Conservation (phyloP, 2,113 vertebrate genomes). For the Rhabdornis inornatus region DNA sequence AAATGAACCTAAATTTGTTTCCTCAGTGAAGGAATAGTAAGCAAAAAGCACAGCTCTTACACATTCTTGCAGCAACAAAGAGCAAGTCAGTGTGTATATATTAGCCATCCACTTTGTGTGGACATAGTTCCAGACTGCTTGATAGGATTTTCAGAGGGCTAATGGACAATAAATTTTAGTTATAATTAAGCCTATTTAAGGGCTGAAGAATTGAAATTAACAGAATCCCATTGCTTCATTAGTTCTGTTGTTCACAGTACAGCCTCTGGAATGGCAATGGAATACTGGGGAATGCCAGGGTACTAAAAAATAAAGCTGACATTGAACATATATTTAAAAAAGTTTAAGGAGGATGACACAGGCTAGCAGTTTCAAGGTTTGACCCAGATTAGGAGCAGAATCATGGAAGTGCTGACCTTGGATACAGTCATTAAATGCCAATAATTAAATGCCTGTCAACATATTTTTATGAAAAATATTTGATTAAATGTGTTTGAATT, state of each 20-base stretch:
- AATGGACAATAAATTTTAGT: neutral
- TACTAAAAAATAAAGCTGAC: neutral
- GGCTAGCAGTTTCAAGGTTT: neutral
- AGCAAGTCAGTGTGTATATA: neutral
- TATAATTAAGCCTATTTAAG: neutral
- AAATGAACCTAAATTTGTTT: neutral
- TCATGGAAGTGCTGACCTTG: neutral
- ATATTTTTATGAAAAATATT: neutral
- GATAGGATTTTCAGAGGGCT: neutral
- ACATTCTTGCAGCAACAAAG: neutral
- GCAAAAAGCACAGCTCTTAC: neutral
- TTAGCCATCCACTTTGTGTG: neutral
- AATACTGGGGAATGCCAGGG: neutral
- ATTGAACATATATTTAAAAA: neutral
- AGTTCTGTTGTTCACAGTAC: neutral
- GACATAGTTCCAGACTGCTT: neutral
- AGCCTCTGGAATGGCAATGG: neutral
- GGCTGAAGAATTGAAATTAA: neutral
- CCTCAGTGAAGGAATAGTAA: neutral
- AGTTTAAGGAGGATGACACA: neutral
- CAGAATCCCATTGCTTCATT: neutral
- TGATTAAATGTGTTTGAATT: neutral
- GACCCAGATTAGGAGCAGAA: neutral
- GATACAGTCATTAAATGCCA: neutral
- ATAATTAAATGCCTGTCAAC: neutral